phyloP scores from a whole-genome alignment of 2,888 invertebrate genomes.

The Mesorhabditis spiculigera region DNA sequence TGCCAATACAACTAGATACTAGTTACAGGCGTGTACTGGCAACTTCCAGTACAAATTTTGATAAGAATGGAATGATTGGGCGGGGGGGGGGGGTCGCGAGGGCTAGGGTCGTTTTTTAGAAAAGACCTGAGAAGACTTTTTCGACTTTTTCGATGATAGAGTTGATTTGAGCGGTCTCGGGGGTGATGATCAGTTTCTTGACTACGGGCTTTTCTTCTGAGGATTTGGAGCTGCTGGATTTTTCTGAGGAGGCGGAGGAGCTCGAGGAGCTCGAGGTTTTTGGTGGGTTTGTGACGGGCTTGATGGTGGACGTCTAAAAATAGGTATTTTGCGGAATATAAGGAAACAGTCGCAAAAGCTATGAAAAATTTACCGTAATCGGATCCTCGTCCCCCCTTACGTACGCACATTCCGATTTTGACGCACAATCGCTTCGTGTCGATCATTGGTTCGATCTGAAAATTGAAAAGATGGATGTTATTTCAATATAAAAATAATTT shows the following conservation, averaged over 20 bases:
- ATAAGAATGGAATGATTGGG: not conserved
- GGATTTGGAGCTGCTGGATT: not conserved
- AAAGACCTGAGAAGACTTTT: not conserved
- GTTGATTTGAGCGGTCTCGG: not conserved
- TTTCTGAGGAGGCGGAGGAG: not conserved
- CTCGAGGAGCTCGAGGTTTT: not conserved
- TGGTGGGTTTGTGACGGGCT: no score
- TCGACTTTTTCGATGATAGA: not conserved
- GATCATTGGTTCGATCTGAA: not conserved
- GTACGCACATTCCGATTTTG: not conserved
- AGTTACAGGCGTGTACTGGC: not conserved
- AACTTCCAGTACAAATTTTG: not conserved
- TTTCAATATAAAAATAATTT: no score
- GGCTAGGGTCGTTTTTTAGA: not conserved
- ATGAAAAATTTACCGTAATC: not conserved
- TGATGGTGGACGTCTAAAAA: no score
- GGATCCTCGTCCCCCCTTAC: not conserved
- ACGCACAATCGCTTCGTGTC: constrained; percentile 2
- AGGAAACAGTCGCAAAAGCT: no score
- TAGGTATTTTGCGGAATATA: no score
- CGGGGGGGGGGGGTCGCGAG: no score
- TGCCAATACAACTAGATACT: not conserved
- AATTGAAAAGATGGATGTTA: no score
- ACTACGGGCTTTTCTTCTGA: not conserved
- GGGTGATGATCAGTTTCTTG: not conserved